A percentile compares a stretch with the other conserved stretches of the same genome.
These are phyloP conservation scores for Drosophila trapezifrons DNA, from an alignment of 1,140 invertebrate species.

Conservation along the genomic window DNA sequence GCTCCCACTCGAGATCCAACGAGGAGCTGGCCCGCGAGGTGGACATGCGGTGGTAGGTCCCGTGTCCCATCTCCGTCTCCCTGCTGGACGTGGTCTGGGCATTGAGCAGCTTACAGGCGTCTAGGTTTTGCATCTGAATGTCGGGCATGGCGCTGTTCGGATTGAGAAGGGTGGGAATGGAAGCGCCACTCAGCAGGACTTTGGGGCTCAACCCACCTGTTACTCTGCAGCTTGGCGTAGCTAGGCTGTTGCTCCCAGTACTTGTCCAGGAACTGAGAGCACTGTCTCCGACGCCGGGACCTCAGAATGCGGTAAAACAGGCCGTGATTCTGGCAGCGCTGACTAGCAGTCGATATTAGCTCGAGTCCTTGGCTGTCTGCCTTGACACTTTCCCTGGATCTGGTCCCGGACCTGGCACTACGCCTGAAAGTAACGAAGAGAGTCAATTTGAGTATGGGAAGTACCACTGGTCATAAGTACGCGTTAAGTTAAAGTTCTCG, in stretches of 20 bases:
- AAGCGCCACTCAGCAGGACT: neutral
- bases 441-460: too few relatives aligned
- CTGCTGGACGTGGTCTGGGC: constrained; percentile 49
- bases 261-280: constrained; percentile 67
- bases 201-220: constrained; percentile 49
- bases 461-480: too few relatives aligned
- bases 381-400: constrained; percentile 1
- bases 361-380: constrained; percentile 55
- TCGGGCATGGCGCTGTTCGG: constrained; percentile 45
- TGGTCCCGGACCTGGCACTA: constrained; percentile 18
- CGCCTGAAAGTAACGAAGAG: constrained; percentile 49
- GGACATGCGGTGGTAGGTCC: constrained; percentile 50
- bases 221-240: constrained; percentile 69
- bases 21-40: constrained; percentile 77
- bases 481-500: too few relatives aligned
- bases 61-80: constrained; percentile 63
- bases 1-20: constrained; percentile 81
- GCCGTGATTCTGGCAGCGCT: constrained; percentile 54
- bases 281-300: constrained; percentile 69
- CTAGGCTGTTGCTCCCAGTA: constrained; percentile 74
- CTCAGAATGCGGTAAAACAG: constrained; percentile 76
- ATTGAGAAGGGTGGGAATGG: neutral
- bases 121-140: constrained; percentile 77
- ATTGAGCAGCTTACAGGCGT: constrained; percentile 70
- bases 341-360: constrained; percentile 54